These are phyloP conservation scores for Sebastes baramenuke DNA, from an alignment of 2,797 vertebrate genomes.

Conservation along the genomic window DNA sequence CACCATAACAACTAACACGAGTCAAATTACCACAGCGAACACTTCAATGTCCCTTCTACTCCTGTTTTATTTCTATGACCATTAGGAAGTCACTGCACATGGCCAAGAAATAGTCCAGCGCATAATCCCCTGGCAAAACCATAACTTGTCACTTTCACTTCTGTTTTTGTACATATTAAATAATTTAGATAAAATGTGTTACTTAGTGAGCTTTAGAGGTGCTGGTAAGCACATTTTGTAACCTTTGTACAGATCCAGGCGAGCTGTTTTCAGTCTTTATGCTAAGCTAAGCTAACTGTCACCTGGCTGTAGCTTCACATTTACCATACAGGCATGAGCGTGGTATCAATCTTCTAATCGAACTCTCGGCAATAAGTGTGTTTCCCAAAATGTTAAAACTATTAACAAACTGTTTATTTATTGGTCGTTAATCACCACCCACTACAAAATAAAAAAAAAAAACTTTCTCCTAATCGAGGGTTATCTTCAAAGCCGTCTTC, in stretches of 20 bases:
- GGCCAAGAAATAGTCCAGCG: neutral
- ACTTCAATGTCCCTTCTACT: too few species aligned
- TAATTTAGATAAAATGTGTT: neutral
- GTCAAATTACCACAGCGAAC: too few species aligned
- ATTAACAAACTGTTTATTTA: conserved; percentile 4
- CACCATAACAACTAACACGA: too few species aligned
- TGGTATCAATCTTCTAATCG: neutral
- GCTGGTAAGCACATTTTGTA: neutral
- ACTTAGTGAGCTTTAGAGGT: neutral
- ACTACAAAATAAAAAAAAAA: conserved; percentile 15
- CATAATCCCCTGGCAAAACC: neutral
- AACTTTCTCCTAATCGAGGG: fast-evolving
- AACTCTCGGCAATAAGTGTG: conserved; percentile 3
- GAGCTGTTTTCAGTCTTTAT: neutral
- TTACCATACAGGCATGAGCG: neutral
- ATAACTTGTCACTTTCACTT: neutral
- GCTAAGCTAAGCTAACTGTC: neutral
- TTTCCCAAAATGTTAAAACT: conserved; percentile 27
- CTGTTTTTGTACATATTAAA: neutral
- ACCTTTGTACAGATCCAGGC: neutral
- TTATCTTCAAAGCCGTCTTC: conserved; percentile 19
- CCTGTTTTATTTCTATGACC: too few species aligned
- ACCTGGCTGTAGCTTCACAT: neutral
- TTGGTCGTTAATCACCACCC: conserved; percentile 24
- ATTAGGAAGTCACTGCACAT: neutral